A percentile compares a stretch with the other conserved stretches of the same genome.
Evolutionary conservation across 2,888 invertebrate species (phyloP).

Genomic region (Hydroisotoma schaefferi): DNA sequence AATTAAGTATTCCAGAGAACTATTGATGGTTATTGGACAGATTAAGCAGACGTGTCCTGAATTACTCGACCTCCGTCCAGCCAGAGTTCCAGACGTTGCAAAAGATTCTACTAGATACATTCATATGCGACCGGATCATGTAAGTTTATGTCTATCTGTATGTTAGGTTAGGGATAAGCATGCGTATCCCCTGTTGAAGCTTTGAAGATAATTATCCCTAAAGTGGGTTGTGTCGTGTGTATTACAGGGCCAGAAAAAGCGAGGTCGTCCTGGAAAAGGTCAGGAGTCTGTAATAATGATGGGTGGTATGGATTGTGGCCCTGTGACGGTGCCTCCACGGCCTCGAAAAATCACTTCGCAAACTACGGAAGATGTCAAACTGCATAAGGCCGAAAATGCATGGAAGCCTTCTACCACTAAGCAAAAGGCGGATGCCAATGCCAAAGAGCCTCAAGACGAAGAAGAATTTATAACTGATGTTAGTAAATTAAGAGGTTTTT

Average conservation of each 20-base stretch:
- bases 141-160: not conserved
- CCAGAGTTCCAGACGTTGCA: conserved; percentile 38
- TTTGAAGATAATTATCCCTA: too few species aligned
- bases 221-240: too few species aligned
- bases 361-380: conserved; percentile 68
- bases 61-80: too few species aligned
- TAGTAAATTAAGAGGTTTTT: conserved; percentile 9
- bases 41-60: conserved; percentile 8
- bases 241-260: too few species aligned
- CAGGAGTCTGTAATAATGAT: conserved; percentile 12
- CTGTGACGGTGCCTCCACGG: conserved; percentile 36
- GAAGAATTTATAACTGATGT: conserved; percentile 52
- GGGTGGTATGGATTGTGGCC: conserved; percentile 2
- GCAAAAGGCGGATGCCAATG: conserved; percentile 51
- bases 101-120: conserved; percentile 22
- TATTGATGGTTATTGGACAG: conserved; percentile 28
- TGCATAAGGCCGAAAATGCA: conserved; percentile 82
- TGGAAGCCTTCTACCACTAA: conserved; percentile 70
- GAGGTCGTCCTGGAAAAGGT: conserved; percentile 20
- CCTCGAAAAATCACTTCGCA: conserved; percentile 49
- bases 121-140: conserved; percentile 27
- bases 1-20: conserved; percentile 39
- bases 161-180: not conserved
- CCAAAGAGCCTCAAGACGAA: conserved; percentile 55
- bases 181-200: conserved; percentile 1